Base-by-base conservation (phyloP, 2,888 invertebrate genomes). In the Conomelus anceps region DNA sequence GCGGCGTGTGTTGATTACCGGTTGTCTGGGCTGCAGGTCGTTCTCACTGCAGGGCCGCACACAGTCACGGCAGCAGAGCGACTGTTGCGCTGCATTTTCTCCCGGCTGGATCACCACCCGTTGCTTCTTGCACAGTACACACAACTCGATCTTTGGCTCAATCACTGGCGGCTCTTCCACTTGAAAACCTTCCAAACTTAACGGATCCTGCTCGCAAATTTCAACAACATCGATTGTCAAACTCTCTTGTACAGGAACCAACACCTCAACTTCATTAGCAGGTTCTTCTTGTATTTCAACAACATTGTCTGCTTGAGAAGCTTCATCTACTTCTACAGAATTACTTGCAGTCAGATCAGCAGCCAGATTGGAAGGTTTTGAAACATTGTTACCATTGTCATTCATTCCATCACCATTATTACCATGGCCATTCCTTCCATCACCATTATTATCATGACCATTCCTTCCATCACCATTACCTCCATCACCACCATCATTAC, bases 111-210 rank as follows among this genome's bases (percentile, higher is more conserved):
- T 87, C 17, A 89, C 88, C 4, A 90, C 90, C 0, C 84, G 63
- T 41, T 90, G 41, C 41, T 89, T 89, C 84, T 90, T 90, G 34
- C 90, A 90, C 24, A 90, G 86, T n/a, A 90, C 88, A 84, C 90
- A 90, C 84, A 86, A 84, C 23, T 90, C 89, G 11, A 23, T 22
- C 26, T 84, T 86, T 29, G 88, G 87, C 34, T 34, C 34, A 1
- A 34, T 89, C n/a, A 90, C 90, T 9, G 88, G 90, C 23, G 89
- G 87, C 88, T 89, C 89, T 22, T 89, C 88, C 11, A 88, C 26
- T 88, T 91, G 89, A 84, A 88, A 90, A 1, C 89, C 90, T 23
- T 91, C 90, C 29, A 91, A 26, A 22, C 89, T 90, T 13, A 90
- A 88, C 1, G 90, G 90, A 87, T 90, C 90, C 87, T 89, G 89